A percentile compares a stretch with the other conserved stretches of the same genome.
Evolutionary conservation across 2,797 vertebrate genomes (phyloP).

Genomic region (Enteromius paludinosus): DNA sequence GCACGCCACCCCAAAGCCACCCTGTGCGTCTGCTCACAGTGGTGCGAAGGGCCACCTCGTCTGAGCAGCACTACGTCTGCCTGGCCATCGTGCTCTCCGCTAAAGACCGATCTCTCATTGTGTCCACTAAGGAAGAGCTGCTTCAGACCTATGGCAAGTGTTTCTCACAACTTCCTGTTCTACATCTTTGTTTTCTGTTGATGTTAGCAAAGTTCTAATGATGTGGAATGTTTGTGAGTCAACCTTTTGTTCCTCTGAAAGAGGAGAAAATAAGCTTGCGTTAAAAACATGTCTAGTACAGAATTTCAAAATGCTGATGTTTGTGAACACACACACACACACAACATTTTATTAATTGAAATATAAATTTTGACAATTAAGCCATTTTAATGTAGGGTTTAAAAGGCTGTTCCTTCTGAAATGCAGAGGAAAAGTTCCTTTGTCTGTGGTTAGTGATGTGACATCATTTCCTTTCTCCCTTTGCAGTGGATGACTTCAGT

Average conservation of each 20-base stretch:
- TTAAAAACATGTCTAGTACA: neutral
- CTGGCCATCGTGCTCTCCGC: slow-evolving; percentile 89
- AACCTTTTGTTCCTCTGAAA: neutral
- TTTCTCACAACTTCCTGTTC: slow-evolving; percentile 11
- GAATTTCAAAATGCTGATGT: neutral
- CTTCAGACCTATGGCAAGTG: slow-evolving; percentile 91
- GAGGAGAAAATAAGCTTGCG: neutral
- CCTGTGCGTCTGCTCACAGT: slow-evolving; percentile 90
- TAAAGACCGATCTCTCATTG: slow-evolving; percentile 90
- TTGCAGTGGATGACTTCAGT: slow-evolving; percentile 90
- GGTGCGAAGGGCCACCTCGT: slow-evolving; percentile 89
- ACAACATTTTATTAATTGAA: neutral
- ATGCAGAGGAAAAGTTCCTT: slow-evolving; percentile 32
- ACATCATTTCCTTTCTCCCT: slow-evolving; percentile 57
- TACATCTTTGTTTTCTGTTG: neutral
- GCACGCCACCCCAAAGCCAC: slow-evolving; percentile 84
- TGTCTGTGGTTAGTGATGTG: slow-evolving; percentile 44
- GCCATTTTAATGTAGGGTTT: neutral
- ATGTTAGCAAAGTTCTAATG: slow-evolving; percentile 8
- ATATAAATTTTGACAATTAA: neutral
- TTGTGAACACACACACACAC: neutral
- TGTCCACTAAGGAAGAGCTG: slow-evolving; percentile 95
- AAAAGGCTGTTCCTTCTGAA: slow-evolving; percentile 2
- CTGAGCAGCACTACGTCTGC: slow-evolving; percentile 94
- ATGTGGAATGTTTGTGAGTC: neutral